Percentiles rank a stretch among this genome's conserved stretches.
Evolutionary conservation across 2,888 invertebrate genomes (phyloP).

Genomic region (Hoplodrina blanda): DNA sequence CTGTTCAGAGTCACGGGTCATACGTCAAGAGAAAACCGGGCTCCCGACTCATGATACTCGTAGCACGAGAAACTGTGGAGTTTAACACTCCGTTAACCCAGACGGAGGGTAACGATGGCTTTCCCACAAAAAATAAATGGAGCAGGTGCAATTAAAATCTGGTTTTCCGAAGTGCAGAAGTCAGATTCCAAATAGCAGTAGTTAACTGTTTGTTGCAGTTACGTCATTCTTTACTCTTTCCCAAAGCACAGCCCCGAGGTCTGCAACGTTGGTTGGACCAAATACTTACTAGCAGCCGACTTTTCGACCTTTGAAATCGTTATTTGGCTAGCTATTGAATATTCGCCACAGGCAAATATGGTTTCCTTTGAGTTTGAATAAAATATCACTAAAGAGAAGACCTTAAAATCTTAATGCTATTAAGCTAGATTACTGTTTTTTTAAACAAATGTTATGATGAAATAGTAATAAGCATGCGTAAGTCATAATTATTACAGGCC

Average conservation of each 20-base stretch:
- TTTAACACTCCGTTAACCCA: too few species aligned
- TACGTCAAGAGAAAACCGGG: too few species aligned
- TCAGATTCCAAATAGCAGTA: neutral
- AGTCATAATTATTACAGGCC: too few species aligned
- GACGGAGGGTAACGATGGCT: too few species aligned
- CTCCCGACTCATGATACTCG: too few species aligned
- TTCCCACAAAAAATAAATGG: neutral
- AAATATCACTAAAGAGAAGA: neutral
- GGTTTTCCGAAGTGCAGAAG: neutral
- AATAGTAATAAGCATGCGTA: too few species aligned
- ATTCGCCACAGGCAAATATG: conserved; percentile 13
- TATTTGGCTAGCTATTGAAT: conserved; percentile 22
- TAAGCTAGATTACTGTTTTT: too few species aligned
- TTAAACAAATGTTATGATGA: too few species aligned
- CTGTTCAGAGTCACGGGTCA: too few species aligned
- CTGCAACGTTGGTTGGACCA: neutral
- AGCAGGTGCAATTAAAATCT: neutral
- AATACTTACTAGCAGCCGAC: conserved; percentile 8
- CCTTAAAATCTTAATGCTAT: neutral
- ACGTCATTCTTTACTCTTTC: neutral
- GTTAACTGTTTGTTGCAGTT: neutral
- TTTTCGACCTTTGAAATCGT: conserved; percentile 6
- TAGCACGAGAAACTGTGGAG: too few species aligned
- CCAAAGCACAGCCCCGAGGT: neutral
- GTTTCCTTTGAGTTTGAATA: neutral